Percentiles rank a stretch among this genome's conserved stretches.
Evolutionary conservation across 2,797 vertebrate species (phyloP).

Genomic region (Trichosurus vulpecula): DNA sequence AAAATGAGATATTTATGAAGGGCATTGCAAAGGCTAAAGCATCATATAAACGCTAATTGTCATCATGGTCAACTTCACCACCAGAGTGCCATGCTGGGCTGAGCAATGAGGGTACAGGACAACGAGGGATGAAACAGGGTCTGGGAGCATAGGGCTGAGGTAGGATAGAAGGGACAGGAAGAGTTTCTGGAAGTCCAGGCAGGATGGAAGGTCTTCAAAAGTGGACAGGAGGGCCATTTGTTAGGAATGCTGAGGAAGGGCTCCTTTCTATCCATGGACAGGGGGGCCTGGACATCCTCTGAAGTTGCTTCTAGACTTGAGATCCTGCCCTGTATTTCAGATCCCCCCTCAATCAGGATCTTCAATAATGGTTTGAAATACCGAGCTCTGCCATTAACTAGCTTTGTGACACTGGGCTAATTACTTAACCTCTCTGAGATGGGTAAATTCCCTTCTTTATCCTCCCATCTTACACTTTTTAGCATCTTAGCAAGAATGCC

Average conservation of each 20-base stretch:
- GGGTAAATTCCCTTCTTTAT: neutral
- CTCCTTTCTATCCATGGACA: neutral
- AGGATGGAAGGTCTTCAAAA: neutral
- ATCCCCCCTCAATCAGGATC: neutral
- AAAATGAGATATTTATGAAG: neutral
- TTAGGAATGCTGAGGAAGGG: neutral
- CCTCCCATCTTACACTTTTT: neutral
- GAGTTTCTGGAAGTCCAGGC: too few species aligned
- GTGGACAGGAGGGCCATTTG: neutral
- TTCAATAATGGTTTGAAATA: neutral
- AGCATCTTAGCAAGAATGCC: neutral
- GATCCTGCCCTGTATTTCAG: neutral
- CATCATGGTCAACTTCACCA: neutral
- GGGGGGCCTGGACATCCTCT: neutral
- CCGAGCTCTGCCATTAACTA: neutral
- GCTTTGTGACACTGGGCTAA: neutral
- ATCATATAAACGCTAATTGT: neutral
- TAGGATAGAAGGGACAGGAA: neutral
- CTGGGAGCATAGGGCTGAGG: neutral
- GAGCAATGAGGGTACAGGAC: neutral
- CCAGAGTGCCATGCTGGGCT: neutral
- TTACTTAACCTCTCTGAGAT: neutral
- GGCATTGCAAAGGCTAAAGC: neutral
- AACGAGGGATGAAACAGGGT: neutral
- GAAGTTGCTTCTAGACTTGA: neutral